These are phyloP conservation scores for Diplodus puntazzo DNA, from an alignment of 2,797 vertebrate species.

Conservation along the genomic window DNA sequence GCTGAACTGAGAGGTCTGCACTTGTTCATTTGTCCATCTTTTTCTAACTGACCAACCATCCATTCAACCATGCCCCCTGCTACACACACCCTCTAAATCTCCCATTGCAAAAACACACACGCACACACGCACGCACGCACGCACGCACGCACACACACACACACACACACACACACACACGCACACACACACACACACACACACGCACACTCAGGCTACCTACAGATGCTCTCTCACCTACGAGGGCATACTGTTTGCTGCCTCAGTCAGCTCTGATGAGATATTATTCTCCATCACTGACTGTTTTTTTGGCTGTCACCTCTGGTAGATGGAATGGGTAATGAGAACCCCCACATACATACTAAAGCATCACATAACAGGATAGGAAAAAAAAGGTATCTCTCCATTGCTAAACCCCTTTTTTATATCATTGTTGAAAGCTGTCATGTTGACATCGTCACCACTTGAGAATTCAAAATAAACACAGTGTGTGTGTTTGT, in stretches of 20 bases:
- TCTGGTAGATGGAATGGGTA: constrained; percentile 40
- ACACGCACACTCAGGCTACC: constrained; percentile 39
- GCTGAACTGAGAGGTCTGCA: constrained; percentile 10
- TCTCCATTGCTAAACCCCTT: not conserved
- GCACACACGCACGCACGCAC: not conserved
- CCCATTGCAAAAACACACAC: constrained; percentile 14
- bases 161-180: constrained; percentile 34
- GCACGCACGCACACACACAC: constrained; percentile 35
- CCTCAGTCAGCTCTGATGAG: constrained; percentile 51
- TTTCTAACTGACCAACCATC: constrained; percentile 23
- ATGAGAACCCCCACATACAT: constrained; percentile 45
- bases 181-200: constrained; percentile 31
- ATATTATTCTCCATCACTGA: constrained; percentile 61
- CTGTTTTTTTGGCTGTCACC: constrained; percentile 43
- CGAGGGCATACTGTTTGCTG: constrained; percentile 43
- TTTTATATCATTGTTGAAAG: not conserved
- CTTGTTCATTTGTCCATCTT: constrained; percentile 38
- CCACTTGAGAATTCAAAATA: not conserved
- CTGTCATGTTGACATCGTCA: constrained; percentile 13
- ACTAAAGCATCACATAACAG: constrained; percentile 27
- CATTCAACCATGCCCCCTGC: constrained; percentile 31
- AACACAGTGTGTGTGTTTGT: not conserved
- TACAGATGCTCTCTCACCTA: constrained; percentile 55
- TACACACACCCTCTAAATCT: constrained; percentile 35
- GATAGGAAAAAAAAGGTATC: not conserved